Conservation (phyloP, 2,888 invertebrate genomes). For the Lasioglossum zephyrum region DNA sequence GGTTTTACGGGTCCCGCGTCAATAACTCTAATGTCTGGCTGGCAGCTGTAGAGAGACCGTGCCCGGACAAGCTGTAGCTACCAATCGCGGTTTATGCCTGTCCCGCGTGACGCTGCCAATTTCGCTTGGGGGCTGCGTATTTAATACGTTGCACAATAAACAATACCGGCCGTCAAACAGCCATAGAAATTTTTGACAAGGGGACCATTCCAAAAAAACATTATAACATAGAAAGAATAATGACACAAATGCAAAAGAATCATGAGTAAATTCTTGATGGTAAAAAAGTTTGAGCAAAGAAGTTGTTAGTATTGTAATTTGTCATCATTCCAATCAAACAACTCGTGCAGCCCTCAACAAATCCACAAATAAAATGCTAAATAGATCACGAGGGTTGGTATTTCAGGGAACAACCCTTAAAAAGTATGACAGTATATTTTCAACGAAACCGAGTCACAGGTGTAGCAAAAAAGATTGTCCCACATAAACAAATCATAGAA, state of each 20-base stretch:
- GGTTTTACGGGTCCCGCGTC: constrained; percentile 30
- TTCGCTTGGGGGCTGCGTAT: constrained; percentile 17
- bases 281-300: too few species aligned
- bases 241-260: too few species aligned
- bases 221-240: too few species aligned
- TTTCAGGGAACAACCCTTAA: not conserved
- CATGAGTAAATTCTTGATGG: too few species aligned
- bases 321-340: not conserved
- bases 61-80: constrained; percentile 28
- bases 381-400: not conserved
- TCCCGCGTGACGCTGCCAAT: constrained; percentile 7
- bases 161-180: not conserved
- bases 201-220: too few species aligned
- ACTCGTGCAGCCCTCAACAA: not conserved
- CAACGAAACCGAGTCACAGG: not conserved
- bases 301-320: too few species aligned
- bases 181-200: too few species aligned
- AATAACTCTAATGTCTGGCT: constrained; percentile 39
- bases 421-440: not conserved
- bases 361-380: not conserved
- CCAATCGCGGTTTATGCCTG: constrained; percentile 34
- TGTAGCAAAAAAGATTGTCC: not conserved
- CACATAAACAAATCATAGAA: not conserved
- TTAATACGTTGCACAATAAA: constrained; percentile 25
- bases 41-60: constrained; percentile 26